Evolutionary conservation across 2,888 invertebrate species (phyloP).

Genomic region (Diachrysia chrysitis): DNA sequence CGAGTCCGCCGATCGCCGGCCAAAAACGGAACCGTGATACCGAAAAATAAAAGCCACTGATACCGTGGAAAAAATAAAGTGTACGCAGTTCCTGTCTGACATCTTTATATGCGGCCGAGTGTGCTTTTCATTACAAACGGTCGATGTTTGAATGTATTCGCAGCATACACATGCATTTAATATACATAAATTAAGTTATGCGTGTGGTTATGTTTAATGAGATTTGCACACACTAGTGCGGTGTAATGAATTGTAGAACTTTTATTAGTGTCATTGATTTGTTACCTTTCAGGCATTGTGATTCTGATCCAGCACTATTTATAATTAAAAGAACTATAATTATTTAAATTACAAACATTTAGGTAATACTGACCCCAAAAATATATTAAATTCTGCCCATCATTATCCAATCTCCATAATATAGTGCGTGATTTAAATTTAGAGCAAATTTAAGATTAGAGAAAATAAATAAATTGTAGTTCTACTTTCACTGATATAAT

Average conservation of each 20-base stretch:
- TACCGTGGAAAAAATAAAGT: conserved; percentile 85
- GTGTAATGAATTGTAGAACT: background rate
- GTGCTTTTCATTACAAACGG: conserved; percentile 57
- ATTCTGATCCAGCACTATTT: background rate
- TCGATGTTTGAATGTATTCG: conserved; percentile 36
- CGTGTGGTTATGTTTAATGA: background rate
- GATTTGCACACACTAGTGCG: background rate
- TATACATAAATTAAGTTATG: background rate
- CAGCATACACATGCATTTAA: conserved; percentile 1
- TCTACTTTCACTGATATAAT: too few species aligned
- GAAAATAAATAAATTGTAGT: too few species aligned
- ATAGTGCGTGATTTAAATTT: too few species aligned
- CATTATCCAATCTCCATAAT: too few species aligned
- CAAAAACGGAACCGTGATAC: conserved; percentile 89
- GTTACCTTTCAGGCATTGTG: background rate
- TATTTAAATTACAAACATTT: too few species aligned
- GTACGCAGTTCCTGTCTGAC: conserved; percentile 72
- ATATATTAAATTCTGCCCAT: too few species aligned
- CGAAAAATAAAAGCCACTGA: conserved; percentile 88
- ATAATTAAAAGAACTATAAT: background rate
- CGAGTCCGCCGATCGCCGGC: conserved; percentile 84
- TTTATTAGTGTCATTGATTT: background rate
- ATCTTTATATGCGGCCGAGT: conserved; percentile 78
- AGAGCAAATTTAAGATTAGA: too few species aligned
- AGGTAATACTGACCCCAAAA: too few species aligned